Base-by-base conservation (phyloP, 1,140 invertebrate genomes). In the Harpegnathos saltator region DNA sequence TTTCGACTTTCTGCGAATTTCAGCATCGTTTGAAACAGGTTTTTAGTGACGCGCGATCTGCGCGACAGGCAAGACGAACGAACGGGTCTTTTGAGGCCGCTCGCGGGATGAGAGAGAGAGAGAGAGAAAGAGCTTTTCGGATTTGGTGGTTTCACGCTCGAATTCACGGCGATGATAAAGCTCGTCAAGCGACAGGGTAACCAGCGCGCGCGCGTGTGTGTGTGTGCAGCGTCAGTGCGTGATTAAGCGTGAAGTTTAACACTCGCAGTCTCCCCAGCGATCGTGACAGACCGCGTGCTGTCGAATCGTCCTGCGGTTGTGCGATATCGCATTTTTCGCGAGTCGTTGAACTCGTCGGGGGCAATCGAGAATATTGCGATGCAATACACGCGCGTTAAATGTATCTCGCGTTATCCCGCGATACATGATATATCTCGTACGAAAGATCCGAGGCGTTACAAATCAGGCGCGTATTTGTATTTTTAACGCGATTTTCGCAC, bases 231-330 rank as follows among this genome's bases (percentile, higher is more conserved):
- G 33, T 72, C 56, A 69, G 65, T 80, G 75, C 62, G 68, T 58
- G 82, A 80, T 87, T 77, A 80, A 84, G 86, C 86, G 82, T 71
- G 81, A 84, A 66, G 54, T 87, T 87, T 84, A 71, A 80, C 54
- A n/a, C 75, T 58, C 75, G 65, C 75, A 71, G 75, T 58, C 52
- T 52, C 65, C 26, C 33, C 24, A 7, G 12, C 24, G 29, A 58
- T 58, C 29, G 52, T 26, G 66, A 58, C 17, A 19, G 14, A 44
- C 33, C 22, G n/a, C n/a, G 52, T 69, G 22, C 66, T 24, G 65
- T n/a, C 65, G 52, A 58, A 48, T 80, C n/a, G 58, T 71, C n/a
- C 17, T 5, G 17, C 44, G 33, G 48, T 44, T 80, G 1, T 24
- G 19, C 1, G 0, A 17, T 14, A n/a, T 3, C 3, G 15, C 48